These are phyloP conservation scores for Periparus ater DNA, from an alignment of 2,797 vertebrate genomes.

Conservation along the genomic window DNA sequence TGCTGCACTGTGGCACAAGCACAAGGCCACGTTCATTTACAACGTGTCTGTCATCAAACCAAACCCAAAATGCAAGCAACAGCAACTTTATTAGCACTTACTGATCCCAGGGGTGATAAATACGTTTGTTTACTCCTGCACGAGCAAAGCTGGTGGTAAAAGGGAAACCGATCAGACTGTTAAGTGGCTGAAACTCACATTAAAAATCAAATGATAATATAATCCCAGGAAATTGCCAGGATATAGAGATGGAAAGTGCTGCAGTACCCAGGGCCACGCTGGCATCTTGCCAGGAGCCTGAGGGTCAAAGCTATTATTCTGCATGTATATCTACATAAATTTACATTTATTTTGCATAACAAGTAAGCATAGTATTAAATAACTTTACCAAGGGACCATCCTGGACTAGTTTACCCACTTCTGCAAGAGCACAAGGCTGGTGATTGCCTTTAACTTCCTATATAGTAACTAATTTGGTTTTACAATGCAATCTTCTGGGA, in stretches of 20 bases:
- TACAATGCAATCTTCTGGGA: neutral
- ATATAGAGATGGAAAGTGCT: neutral
- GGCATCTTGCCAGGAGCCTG: neutral
- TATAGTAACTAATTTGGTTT: neutral
- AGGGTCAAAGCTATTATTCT: slow-evolving; percentile 58
- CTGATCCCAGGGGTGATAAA: slow-evolving; percentile 75
- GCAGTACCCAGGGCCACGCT: neutral
- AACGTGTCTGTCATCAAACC: slow-evolving; percentile 37
- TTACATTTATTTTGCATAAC: slow-evolving; percentile 42
- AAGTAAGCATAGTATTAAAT: neutral
- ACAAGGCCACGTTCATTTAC: slow-evolving; percentile 37
- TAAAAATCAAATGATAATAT: slow-evolving; percentile 51
- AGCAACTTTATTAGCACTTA: slow-evolving; percentile 75
- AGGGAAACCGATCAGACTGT: slow-evolving; percentile 60
- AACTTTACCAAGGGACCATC: rapidly evolving
- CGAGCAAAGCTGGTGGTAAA: slow-evolving; percentile 61
- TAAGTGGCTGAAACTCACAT: slow-evolving; percentile 48
- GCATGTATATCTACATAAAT: slow-evolving; percentile 23
- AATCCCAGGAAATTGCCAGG: slow-evolving; percentile 60
- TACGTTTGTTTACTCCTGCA: slow-evolving; percentile 70
- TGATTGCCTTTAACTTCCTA: neutral
- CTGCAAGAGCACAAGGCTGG: neutral
- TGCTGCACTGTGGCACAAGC: neutral
- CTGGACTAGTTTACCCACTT: neutral
- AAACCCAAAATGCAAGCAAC: slow-evolving; percentile 65